These are phyloP conservation scores for Nymphalis urticae DNA, from an alignment of 2,888 invertebrate genomes.

Conservation along the genomic window DNA sequence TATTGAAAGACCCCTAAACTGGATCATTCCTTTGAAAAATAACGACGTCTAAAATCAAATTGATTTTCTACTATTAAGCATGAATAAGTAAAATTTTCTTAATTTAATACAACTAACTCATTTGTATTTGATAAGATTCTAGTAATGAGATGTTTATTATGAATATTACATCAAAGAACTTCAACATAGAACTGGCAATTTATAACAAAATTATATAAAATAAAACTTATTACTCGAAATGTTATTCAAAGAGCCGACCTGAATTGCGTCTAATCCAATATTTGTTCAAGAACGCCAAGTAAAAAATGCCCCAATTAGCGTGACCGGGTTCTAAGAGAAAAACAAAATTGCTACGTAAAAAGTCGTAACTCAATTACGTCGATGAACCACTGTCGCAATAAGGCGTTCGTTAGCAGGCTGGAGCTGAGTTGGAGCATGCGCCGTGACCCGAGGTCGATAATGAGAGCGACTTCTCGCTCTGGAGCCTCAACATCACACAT, in stretches of 20 bases:
- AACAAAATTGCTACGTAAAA: conserved; percentile 81
- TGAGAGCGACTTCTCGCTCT: conserved; percentile 78
- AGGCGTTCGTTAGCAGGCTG: conserved; percentile 76
- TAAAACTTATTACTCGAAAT: conserved; percentile 38
- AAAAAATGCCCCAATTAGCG: conserved; percentile 75
- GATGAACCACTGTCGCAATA: conserved; percentile 80
- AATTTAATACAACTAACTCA: background rate
- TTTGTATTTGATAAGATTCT: background rate
- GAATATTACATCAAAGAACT: conserved; percentile 13
- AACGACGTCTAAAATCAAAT: background rate
- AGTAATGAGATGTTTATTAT: conserved; percentile 6
- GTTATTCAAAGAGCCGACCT: conserved; percentile 61
- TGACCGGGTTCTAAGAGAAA: conserved; percentile 77
- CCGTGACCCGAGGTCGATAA: conserved; percentile 82
- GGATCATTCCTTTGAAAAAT: background rate
- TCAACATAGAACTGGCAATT: conserved; percentile 23
- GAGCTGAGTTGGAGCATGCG: conserved; percentile 75
- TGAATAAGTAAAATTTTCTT: too few relatives aligned
- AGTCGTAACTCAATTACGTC: conserved; percentile 81
- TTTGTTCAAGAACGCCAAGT: conserved; percentile 64
- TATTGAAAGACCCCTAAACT: conserved; percentile 1
- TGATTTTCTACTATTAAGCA: too few relatives aligned
- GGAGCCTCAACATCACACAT: conserved; percentile 78
- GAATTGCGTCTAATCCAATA: conserved; percentile 77
- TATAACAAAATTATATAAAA: conserved; percentile 30